These are phyloP conservation scores for Centropristis striata DNA, from an alignment of 2,113 vertebrate species.

Conservation along the genomic window DNA sequence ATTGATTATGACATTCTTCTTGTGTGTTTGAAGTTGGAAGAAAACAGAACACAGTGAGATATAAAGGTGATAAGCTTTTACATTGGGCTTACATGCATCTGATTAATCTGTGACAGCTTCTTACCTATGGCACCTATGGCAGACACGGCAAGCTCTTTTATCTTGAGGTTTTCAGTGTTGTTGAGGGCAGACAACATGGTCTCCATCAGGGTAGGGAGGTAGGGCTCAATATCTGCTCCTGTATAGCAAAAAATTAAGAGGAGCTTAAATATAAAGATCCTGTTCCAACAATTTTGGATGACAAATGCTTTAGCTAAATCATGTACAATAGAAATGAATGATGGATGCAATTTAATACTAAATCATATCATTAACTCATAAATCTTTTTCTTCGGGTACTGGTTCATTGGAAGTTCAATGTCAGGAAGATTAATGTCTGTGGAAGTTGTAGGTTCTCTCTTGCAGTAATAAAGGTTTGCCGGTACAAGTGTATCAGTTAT, in stretches of 20 bases:
- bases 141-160: slow-evolving; percentile 90
- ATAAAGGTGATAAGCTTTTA: too few relatives aligned
- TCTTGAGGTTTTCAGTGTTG: slow-evolving; percentile 82
- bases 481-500: background rate
- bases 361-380: background rate
- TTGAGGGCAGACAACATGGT: slow-evolving; percentile 88
- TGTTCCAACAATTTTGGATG: background rate
- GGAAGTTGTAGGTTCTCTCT: background rate
- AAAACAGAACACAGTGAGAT: too few relatives aligned
- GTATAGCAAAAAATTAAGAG: background rate
- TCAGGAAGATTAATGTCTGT: background rate
- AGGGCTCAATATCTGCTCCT: slow-evolving; percentile 90
- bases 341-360: background rate
- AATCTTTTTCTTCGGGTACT: background rate
- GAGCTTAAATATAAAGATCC: background rate
- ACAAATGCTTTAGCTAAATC: background rate
- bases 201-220: slow-evolving; percentile 92
- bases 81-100: too few relatives aligned
- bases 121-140: slow-evolving; percentile 92
- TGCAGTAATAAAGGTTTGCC: too few relatives aligned
- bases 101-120: background rate
- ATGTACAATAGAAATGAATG: background rate
- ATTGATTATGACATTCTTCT: background rate
- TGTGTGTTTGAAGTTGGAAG: too few relatives aligned
- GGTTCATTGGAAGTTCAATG: background rate